A percentile compares a stretch with the other conserved stretches of the same genome.
phyloP scores from a whole-genome alignment of 1,140 invertebrate species.

The Drosophila carrolli region DNA sequence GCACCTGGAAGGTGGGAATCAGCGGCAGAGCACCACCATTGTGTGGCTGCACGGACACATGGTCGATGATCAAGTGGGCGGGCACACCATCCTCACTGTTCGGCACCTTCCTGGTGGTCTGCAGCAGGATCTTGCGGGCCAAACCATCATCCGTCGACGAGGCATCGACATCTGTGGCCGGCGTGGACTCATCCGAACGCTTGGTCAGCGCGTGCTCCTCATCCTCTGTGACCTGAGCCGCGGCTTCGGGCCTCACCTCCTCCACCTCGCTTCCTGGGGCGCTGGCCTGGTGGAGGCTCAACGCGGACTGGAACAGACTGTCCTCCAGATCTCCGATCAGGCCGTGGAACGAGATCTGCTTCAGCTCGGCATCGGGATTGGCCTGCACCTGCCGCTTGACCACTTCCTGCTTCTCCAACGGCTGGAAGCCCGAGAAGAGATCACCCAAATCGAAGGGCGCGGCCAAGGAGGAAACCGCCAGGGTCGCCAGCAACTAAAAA shows the following conservation, averaged over 20 bases:
- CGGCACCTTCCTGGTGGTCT: constrained; percentile 71
- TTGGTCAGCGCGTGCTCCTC: constrained; percentile 52
- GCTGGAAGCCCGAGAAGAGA: constrained; percentile 46
- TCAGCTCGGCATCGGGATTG: constrained; percentile 66
- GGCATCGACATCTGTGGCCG: constrained; percentile 3
- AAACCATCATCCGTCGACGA: constrained; percentile 15
- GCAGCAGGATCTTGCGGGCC: constrained; percentile 62
- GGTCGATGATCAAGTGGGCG: constrained; percentile 74
- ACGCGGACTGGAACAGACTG: constrained; percentile 71
- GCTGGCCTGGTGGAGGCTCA: constrained; percentile 58
- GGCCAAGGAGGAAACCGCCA: constrained; percentile 25
- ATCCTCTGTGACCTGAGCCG: background rate
- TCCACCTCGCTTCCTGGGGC: constrained; percentile 42
- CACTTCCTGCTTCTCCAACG: constrained; percentile 47
- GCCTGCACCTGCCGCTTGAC: constrained; percentile 67
- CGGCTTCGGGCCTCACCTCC: constrained; percentile 46
- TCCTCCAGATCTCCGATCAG: constrained; percentile 74
- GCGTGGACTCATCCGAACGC: constrained; percentile 47
- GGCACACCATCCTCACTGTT: constrained; percentile 45
- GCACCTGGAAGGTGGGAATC: constrained; percentile 76
- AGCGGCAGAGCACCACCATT: constrained; percentile 50
- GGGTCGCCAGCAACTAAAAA: constrained; percentile 38
- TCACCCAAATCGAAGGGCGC: constrained; percentile 60
- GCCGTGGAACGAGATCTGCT: constrained; percentile 71
- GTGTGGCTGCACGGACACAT: constrained; percentile 72